Percentiles rank a stretch among this genome's conserved stretches.
phyloP scores from a whole-genome alignment of 2,113 vertebrate species.

The Cephalopholis sonnerati region DNA sequence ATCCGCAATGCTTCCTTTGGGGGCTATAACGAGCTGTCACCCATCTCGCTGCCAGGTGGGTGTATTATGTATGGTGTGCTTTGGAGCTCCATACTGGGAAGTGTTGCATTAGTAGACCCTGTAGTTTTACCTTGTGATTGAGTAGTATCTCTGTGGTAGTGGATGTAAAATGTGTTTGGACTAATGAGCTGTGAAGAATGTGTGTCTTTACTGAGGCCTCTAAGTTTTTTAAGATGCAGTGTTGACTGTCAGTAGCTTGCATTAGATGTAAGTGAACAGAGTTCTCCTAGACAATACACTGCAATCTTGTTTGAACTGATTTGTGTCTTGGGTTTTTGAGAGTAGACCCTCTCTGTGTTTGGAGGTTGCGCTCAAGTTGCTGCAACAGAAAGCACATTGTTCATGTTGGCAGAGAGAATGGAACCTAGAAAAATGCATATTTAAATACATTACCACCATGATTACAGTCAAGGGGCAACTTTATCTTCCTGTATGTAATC shows the following conservation, averaged over 20 bases:
- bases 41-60: conserved; percentile 92
- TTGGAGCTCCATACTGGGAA: not conserved
- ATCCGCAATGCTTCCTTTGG: conserved; percentile 98
- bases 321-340: not conserved
- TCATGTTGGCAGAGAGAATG: not conserved
- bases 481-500: not conserved
- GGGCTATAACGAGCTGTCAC: conserved; percentile 95
- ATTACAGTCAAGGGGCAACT: not conserved
- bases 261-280: not conserved
- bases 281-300: not conserved
- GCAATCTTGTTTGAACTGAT: not conserved
- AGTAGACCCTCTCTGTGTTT: not conserved
- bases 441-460: not conserved
- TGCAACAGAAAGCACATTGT: conserved; percentile 14
- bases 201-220: not conserved
- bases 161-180: not conserved
- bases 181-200: not conserved
- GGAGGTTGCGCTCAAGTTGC: not conserved
- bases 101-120: conserved; percentile 1
- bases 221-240: not conserved
- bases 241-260: not conserved
- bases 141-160: not conserved
- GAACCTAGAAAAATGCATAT: not conserved
- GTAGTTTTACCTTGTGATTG: conserved; percentile 15
- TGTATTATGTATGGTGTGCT: conserved; percentile 41